Conservation (phyloP, 1,140 invertebrate species). For the Druon quercuslanigerum region DNA sequence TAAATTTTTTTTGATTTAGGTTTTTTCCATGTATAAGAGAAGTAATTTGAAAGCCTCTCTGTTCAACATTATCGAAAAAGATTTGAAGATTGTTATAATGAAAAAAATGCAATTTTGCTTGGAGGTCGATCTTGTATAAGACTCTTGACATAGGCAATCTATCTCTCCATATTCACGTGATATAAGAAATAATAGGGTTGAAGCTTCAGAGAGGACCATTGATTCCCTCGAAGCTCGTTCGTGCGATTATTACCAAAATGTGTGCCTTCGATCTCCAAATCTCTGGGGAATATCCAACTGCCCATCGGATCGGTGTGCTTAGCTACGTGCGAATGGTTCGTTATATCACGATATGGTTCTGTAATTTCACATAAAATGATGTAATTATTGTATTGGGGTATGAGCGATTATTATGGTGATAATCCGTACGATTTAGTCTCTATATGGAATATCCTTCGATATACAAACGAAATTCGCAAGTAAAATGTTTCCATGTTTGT, state of each 20-base stretch:
- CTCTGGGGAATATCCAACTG: conserved; percentile 20
- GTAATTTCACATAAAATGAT: background rate
- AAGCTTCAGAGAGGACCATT: background rate
- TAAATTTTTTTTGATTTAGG: no score
- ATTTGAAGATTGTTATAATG: background rate
- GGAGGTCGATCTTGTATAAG: background rate
- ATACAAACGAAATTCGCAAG: background rate
- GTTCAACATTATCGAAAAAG: no score
- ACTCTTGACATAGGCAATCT: conserved; percentile 8
- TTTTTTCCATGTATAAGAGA: no score
- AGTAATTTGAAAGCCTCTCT: no score
- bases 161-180: conserved; percentile 2
- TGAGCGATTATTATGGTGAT: background rate
- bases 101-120: background rate
- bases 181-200: conserved; percentile 16
- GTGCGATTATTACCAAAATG: conserved; percentile 25
- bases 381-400: conserved; percentile 26
- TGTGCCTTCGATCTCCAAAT: conserved; percentile 15
- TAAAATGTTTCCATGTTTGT: background rate
- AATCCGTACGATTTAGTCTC: background rate
- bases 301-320: conserved; percentile 14
- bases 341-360: conserved; percentile 12
- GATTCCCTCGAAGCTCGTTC: conserved; percentile 6
- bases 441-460: background rate
- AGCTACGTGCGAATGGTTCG: conserved; percentile 23